Evolutionary conservation across 2,888 invertebrate species (phyloP).

Genomic region (Yponomeuta evonymella): DNA sequence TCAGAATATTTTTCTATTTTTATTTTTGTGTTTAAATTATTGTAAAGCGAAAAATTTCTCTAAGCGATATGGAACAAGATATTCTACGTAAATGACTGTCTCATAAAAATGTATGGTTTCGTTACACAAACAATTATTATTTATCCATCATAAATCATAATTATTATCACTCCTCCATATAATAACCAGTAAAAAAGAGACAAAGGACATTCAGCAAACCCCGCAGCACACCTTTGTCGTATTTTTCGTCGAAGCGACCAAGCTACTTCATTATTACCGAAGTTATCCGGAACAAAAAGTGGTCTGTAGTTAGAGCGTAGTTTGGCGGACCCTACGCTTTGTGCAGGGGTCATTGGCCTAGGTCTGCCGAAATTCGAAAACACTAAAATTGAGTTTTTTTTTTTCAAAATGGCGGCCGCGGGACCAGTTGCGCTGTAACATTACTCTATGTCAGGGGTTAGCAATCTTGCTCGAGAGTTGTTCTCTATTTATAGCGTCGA

Average conservation of each 20-base stretch:
- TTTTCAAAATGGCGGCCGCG: slow-evolving; percentile 63
- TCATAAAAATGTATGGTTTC: no score
- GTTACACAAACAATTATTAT: no score
- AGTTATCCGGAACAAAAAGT: not conserved
- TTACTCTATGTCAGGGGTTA: slow-evolving; percentile 70
- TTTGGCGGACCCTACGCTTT: slow-evolving; percentile 29
- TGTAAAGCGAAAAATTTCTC: not conserved
- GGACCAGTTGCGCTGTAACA: slow-evolving; percentile 73
- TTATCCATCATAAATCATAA: no score
- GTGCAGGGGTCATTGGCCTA: slow-evolving; percentile 67
- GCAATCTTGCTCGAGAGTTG: slow-evolving; percentile 33
- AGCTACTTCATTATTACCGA: not conserved
- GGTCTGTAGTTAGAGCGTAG: slow-evolving; percentile 7
- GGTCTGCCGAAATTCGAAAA: slow-evolving; percentile 73
- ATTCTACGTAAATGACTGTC: no score
- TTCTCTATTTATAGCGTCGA: slow-evolving; percentile 23
- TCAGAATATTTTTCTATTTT: no score
- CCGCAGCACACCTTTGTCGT: no score
- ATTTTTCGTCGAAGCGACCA: not conserved
- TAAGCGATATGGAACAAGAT: not conserved
- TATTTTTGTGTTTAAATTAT: not conserved
- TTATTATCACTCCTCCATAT: no score
- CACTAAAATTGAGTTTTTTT: slow-evolving; percentile 56
- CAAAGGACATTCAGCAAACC: no score
- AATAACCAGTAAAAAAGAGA: no score